Base-by-base conservation (phyloP, 2,797 vertebrate species). In the Manis pentadactyla region DNA sequence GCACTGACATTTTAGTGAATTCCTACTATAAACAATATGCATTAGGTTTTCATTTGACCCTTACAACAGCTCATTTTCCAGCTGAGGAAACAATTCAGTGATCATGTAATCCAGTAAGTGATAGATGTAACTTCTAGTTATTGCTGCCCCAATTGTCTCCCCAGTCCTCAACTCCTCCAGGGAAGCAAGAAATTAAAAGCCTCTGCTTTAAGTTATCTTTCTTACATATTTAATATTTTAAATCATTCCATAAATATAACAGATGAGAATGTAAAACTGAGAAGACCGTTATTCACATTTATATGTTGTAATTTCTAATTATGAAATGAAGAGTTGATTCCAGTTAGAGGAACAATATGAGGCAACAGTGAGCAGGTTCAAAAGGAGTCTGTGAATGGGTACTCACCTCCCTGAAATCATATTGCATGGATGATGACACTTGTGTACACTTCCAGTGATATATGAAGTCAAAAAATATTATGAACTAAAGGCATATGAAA, bases 231-330 rank as follows among this genome's bases (percentile, higher is more conserved):
- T 39, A 87, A 18, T 34, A 86, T 89, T 75, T 85, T 84, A 57
- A 69, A 39, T 61, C 15, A 17, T 59, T 90, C 19, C 19, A 75
- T 6, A 81, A 90, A 81, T 10, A 37, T 21, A 86, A 57, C n/a
- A 74, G 59, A 83, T 51, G 73, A 82, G 69, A 84, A 77, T 23
- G 0, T 66, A 94, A 88, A 97, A 73, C 39, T 4, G 23, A 81
- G 49, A 23, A 64, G 59, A 61, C 29, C 83, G 31, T 64, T 11
- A 2, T 77, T 64, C 85, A 53, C 13, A 39, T 81, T 64, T 82
- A 57, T 11, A 95, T 11, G 13, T 15, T 51, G 2, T 17, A 68
- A 59, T n/a, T 89, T 87, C 63, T 71, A 53, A 69, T 51, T 37
- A 55, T n/a, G 61, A 88, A 82, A 0, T 17, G 23, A 68, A 95